Evolutionary conservation across 2,113 vertebrate species (phyloP).

Genomic region (Pteropus alecto): DNA sequence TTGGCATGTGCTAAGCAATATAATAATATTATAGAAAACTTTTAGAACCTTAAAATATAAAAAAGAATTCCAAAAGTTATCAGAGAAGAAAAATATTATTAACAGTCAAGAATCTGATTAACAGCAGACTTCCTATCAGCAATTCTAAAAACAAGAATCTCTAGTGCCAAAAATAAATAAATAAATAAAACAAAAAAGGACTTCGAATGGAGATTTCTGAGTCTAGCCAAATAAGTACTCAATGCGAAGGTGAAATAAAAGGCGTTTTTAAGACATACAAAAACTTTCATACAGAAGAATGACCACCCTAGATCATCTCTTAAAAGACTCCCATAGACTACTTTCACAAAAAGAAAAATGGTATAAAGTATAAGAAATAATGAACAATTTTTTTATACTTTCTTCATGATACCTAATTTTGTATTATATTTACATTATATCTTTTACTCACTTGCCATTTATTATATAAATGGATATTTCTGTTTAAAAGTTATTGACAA

Average conservation of each 20-base stretch:
- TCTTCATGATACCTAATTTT: not conserved
- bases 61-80: not conserved
- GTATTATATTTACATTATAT: not conserved
- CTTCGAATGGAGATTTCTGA: not conserved
- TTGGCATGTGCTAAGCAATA: not conserved
- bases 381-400: not conserved
- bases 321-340: not conserved
- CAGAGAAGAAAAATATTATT: not conserved
- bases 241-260: not conserved
- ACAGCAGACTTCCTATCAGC: not conserved
- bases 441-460: not conserved
- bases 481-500: not conserved
- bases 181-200: not conserved
- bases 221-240: not conserved
- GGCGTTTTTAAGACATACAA: not conserved
- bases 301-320: not conserved
- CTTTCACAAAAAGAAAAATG: not conserved
- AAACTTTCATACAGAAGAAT: not conserved
- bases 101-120: not conserved
- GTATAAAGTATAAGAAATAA: not conserved
- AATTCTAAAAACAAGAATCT: not conserved
- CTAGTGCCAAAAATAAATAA: not conserved
- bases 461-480: not conserved
- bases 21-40: not conserved
- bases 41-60: not conserved